Evolutionary conservation across 2,797 vertebrate species (phyloP).

Genomic region (Enteromius radiatus): DNA sequence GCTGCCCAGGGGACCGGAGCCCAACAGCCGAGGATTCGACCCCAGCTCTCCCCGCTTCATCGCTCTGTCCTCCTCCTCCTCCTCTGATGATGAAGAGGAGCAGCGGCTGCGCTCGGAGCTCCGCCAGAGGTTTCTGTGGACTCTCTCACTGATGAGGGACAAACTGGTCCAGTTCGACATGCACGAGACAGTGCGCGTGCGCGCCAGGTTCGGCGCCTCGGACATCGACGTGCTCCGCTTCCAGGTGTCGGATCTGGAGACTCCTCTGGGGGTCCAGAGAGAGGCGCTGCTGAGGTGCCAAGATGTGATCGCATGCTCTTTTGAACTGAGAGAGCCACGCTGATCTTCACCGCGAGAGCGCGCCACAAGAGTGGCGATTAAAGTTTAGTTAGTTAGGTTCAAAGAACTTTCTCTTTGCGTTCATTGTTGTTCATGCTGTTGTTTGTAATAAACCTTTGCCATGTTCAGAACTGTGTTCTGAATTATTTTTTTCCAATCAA

Average conservation of each 20-base stretch:
- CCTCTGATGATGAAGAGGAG: slow-evolving; percentile 62
- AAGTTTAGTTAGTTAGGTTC: background rate
- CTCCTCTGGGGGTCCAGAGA: slow-evolving; percentile 86
- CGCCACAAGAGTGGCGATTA: background rate
- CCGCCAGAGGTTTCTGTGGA: slow-evolving; percentile 84
- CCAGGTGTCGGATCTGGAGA: slow-evolving; percentile 87
- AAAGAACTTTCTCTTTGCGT: background rate
- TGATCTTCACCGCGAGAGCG: slow-evolving; percentile 66
- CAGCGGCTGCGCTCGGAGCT: slow-evolving; percentile 77
- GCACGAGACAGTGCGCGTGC: slow-evolving; percentile 80
- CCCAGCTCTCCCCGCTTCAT: slow-evolving; percentile 77
- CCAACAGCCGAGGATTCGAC: slow-evolving; percentile 85
- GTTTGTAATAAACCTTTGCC: slow-evolving; percentile 6
- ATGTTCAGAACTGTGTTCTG: background rate
- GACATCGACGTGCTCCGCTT: slow-evolving; percentile 90
- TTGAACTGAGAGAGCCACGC: slow-evolving; percentile 67
- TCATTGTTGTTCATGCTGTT: background rate
- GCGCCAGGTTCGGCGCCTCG: slow-evolving; percentile 81
- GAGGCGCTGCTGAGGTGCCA: slow-evolving; percentile 85
- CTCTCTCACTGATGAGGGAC: slow-evolving; percentile 79
- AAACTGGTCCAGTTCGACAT: slow-evolving; percentile 79
- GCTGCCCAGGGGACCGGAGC: slow-evolving; percentile 83
- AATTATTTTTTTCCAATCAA: background rate
- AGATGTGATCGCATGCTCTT: slow-evolving; percentile 82
- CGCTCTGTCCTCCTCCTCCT: slow-evolving; percentile 68